Evolutionary conservation across 2,113 vertebrate species (phyloP), one percentile per base, ranked within the genome.

Genomic region (Alligator sinensis): DNA sequence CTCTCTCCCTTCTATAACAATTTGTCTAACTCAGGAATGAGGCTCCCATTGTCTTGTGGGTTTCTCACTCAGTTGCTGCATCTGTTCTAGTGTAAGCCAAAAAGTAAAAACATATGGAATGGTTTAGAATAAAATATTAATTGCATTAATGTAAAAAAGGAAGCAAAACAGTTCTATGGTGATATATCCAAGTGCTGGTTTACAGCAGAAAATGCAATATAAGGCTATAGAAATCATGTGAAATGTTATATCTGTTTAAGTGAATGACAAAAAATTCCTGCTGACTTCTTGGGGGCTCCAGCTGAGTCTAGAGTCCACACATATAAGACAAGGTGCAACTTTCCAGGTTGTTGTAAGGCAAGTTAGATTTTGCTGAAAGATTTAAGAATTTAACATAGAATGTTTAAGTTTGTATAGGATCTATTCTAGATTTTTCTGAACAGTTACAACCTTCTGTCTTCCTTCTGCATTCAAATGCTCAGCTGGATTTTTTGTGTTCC

Each of bases 311-410:
- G 66, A 34, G 30, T 70, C 30, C 34, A 30, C 21, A 17, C 66
- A 30, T 2, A 5, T 34, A 30, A 28, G 34, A 70, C 18, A 70
- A 34, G n/a, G 18, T 70, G 18, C 22, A 47, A 47, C 47, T 47
- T 47, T 47, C 47, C 47, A 47, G 47, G 47, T 54, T 89, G 62
- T 59, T 8, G 4, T n/a, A 18, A 0, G 0, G 68, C 63, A 8
- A 3, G 0, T 5, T 47, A 70, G 6, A 76, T 58, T 12, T 89
- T 72, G 93, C n/a, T 58, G 25, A 38, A 77, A 68, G 25, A 77
- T 59, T 0, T 3, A 12, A 28, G 0, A 4, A 21, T 11, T 70
- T 70, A 70, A 21, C 30, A 34, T 16, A 34, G n/a, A 70, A 5
- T 34, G 30, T 30, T 70, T 11, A 70, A 34, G 19, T 70, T 34